phyloP scores from a whole-genome alignment of 2,797 vertebrate species.

The Glossophaga mutica region DNA sequence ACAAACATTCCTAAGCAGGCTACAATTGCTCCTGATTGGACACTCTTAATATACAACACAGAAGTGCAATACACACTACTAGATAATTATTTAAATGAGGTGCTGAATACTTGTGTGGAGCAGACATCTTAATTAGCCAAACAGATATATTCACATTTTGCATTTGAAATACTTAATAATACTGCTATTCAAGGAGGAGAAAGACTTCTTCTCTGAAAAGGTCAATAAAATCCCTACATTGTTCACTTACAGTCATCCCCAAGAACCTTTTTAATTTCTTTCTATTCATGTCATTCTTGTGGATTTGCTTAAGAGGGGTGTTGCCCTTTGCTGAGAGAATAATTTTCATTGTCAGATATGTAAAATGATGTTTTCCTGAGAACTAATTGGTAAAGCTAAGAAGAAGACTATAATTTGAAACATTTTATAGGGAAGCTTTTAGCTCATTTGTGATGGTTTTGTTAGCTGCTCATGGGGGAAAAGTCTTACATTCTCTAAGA shows the following conservation, averaged over 20 bases:
- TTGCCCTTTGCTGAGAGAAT: slow-evolving; percentile 17
- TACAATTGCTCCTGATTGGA: slow-evolving; percentile 58
- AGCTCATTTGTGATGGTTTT: slow-evolving; percentile 8
- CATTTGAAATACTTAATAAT: slow-evolving; percentile 57
- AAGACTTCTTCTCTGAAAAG: slow-evolving; percentile 47
- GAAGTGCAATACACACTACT: background rate
- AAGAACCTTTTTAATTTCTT: slow-evolving; percentile 19
- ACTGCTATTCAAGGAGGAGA: slow-evolving; percentile 27
- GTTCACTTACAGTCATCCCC: background rate
- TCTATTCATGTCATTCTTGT: background rate
- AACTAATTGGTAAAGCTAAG: background rate
- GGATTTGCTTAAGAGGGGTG: background rate
- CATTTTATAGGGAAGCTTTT: background rate
- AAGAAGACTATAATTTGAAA: background rate
- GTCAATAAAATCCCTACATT: background rate
- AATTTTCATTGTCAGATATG: slow-evolving; percentile 38
- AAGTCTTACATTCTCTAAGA: background rate
- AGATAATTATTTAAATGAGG: slow-evolving; percentile 68
- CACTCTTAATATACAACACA: slow-evolving; percentile 7
- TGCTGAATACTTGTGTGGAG: slow-evolving; percentile 24
- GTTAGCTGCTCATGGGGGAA: background rate
- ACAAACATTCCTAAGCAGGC: slow-evolving; percentile 37
- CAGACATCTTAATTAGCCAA: slow-evolving; percentile 62
- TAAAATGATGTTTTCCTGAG: slow-evolving; percentile 40
- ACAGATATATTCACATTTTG: slow-evolving; percentile 53